Evolutionary conservation across 2,113 vertebrate species (phyloP).

Genomic region (Apeltes quadracus): DNA sequence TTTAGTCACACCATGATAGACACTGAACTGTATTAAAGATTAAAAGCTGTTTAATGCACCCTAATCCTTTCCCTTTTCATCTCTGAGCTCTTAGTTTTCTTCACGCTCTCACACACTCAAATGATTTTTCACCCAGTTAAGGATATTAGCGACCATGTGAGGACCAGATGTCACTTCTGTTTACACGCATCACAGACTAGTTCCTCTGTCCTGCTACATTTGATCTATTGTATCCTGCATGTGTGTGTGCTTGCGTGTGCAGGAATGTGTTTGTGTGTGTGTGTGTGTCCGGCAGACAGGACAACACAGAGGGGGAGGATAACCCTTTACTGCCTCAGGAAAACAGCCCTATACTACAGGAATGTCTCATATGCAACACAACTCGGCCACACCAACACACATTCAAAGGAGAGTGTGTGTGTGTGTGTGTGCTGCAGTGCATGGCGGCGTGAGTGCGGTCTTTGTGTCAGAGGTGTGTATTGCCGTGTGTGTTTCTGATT

Average conservation of each 20-base stretch:
- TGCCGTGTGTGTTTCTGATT: conserved; percentile 38
- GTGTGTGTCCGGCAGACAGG: conserved; percentile 41
- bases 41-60: neutral
- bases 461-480: conserved; percentile 41
- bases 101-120: conserved; percentile 11
- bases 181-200: conserved; percentile 22
- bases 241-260: conserved; percentile 25
- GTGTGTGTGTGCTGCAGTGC: conserved; percentile 24
- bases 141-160: conserved; percentile 26
- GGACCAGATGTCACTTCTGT: conserved; percentile 21
- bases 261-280: conserved; percentile 38
- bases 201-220: conserved; percentile 9
- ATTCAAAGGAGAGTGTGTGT: neutral
- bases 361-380: conserved; percentile 68
- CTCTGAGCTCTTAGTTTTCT: neutral
- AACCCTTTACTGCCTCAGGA: conserved; percentile 75
- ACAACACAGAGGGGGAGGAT: conserved; percentile 66
- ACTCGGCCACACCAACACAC: conserved; percentile 30
- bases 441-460: conserved; percentile 10
- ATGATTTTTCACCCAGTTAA: conserved; percentile 27
- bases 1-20: neutral
- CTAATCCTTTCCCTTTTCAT: neutral
- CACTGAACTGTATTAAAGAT: neutral
- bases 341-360: conserved; percentile 63
- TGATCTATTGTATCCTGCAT: conserved; percentile 1